Evolutionary conservation across 23 tunicate genomes (phyloP).

Genomic region (Halocynthia roretzi): DNA sequence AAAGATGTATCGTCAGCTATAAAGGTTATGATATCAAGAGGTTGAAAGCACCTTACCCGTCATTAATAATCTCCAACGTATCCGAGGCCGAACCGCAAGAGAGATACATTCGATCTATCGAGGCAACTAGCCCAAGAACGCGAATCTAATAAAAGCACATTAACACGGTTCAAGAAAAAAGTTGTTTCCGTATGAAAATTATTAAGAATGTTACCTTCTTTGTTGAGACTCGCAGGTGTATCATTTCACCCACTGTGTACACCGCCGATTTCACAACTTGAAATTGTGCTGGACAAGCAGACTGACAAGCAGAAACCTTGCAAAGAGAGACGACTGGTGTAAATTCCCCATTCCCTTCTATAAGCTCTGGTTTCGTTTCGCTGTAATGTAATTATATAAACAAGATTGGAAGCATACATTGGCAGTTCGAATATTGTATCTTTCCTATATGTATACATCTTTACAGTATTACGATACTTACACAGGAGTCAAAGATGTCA

Average conservation of each 20-base stretch:
- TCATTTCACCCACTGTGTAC: conserved; percentile 27
- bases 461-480: background rate
- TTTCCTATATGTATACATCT: background rate
- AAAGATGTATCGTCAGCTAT: background rate
- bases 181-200: background rate
- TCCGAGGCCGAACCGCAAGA: conserved; percentile 17
- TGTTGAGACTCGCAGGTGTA: conserved; percentile 8
- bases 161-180: background rate
- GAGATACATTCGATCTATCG: conserved; percentile 7
- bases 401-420: too few relatives aligned
- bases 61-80: background rate
- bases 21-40: background rate
- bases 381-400: background rate
- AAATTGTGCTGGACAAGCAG: conserved; percentile 3
- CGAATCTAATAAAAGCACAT: background rate
- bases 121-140: background rate
- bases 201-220: background rate
- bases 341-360: background rate
- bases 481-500: conserved; percentile 33
- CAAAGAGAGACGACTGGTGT: conserved; percentile 13
- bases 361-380: background rate
- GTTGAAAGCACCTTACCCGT: background rate
- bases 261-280: conserved; percentile 14
- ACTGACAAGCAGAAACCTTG: conserved; percentile 6
- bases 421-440: too few relatives aligned